phyloP scores from a whole-genome alignment of 2,113 vertebrate genomes.

The Conger conger region DNA sequence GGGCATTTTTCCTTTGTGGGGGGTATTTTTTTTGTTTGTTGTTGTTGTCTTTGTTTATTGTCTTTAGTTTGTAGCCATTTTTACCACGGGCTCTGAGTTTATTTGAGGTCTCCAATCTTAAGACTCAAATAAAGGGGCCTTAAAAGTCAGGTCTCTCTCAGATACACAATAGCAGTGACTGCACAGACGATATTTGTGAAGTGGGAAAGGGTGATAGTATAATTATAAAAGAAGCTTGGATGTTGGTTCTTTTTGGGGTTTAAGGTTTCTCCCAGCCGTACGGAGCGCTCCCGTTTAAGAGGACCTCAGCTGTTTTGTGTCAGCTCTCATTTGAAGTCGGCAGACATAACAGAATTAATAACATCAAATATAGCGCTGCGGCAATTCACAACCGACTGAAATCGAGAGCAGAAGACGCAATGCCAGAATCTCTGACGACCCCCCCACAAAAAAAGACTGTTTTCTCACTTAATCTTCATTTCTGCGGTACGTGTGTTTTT shows the following conservation, averaged over 20 bases:
- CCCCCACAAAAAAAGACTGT: conserved; percentile 15
- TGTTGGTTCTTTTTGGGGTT: background rate
- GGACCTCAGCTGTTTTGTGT: background rate
- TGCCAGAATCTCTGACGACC: background rate
- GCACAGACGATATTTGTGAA: no score
- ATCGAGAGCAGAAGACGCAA: background rate
- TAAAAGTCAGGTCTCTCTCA: no score
- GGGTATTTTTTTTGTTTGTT: no score
- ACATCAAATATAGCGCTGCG: background rate
- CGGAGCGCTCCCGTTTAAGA: background rate
- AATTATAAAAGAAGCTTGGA: no score
- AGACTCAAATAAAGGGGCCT: no score
- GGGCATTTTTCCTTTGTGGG: no score
- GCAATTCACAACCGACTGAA: background rate
- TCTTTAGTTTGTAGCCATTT: no score
- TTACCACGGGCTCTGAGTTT: no score
- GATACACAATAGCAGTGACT: no score
- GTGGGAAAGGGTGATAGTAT: no score
- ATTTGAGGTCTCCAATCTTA: no score
- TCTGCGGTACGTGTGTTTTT: conserved; percentile 11
- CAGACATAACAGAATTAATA: background rate
- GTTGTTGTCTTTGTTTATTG: no score
- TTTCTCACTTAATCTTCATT: conserved; percentile 16
- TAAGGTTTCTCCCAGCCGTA: background rate
- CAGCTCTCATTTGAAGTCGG: background rate